Conservation (phyloP, 35 echinoderm and acorn worm species). For the Apostichopus parvimensis region DNA sequence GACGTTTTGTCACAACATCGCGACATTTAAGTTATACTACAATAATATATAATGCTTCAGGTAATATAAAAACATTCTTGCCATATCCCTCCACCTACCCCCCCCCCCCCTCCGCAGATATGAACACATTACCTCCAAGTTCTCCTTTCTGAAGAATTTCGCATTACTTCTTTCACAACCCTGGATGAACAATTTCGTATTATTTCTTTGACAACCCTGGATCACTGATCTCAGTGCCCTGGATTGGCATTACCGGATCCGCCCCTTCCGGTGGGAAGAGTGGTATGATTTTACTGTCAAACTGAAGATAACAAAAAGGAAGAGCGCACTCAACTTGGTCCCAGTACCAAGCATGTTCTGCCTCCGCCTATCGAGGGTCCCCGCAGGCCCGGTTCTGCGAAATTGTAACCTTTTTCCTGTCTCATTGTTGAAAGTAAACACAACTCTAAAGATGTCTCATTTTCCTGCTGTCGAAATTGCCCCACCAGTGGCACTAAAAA, state of each 20-base stretch:
- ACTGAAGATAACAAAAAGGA: neutral
- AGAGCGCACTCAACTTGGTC: neutral
- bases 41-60: no score
- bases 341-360: neutral
- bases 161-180: no score
- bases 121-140: no score
- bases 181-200: no score
- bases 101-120: no score
- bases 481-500: slow-evolving; percentile 33
- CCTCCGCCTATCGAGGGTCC: neutral
- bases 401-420: neutral
- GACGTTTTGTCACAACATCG: no score
- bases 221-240: no score
- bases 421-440: neutral
- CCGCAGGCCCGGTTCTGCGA: slow-evolving; percentile 27
- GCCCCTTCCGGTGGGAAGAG: neutral
- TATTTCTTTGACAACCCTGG: no score
- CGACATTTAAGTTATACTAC: no score
- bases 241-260: neutral
- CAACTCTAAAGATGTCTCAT: slow-evolving; percentile 17
- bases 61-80: no score
- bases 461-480: slow-evolving; percentile 52
- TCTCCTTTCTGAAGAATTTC: no score
- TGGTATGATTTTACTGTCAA: neutral
- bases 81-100: no score